A percentile compares a stretch with the other conserved stretches of the same genome.
Evolutionary conservation across 1,140 invertebrate species (phyloP).

Genomic region (Pteromalus puparum): DNA sequence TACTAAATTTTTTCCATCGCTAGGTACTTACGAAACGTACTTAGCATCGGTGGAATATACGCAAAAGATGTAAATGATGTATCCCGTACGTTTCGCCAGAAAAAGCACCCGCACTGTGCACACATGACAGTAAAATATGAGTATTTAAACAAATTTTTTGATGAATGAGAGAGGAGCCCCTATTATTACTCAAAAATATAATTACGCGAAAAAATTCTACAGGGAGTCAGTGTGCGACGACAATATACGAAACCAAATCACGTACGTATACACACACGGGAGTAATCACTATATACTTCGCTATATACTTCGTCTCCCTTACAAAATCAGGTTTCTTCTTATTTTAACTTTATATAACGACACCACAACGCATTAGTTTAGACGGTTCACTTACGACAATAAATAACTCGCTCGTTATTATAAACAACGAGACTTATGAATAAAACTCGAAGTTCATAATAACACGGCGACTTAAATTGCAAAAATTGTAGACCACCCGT

Average conservation of each 20-base stretch:
- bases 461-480: constrained; percentile 48
- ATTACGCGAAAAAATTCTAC: constrained; percentile 20
- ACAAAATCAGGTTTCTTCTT: neutral
- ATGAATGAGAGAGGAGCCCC: neutral
- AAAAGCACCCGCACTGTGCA: no score
- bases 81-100: no score
- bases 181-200: neutral
- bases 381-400: neutral
- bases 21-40: no score
- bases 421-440: constrained; percentile 1
- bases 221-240: neutral
- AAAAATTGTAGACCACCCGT: constrained; percentile 51
- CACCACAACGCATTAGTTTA: neutral
- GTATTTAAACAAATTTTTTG: neutral
- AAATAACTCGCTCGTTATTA: neutral
- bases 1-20: no score
- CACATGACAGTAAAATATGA: constrained; percentile 20
- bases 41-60: neutral
- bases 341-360: neutral
- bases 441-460: constrained; percentile 18
- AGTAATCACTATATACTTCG: neutral
- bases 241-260: neutral
- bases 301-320: neutral
- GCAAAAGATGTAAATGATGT: neutral
- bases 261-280: neutral